Evolutionary conservation across 2,797 vertebrate species (phyloP), one percentile per base, ranked within the genome.

Genomic region (Sus cebifrons): DNA sequence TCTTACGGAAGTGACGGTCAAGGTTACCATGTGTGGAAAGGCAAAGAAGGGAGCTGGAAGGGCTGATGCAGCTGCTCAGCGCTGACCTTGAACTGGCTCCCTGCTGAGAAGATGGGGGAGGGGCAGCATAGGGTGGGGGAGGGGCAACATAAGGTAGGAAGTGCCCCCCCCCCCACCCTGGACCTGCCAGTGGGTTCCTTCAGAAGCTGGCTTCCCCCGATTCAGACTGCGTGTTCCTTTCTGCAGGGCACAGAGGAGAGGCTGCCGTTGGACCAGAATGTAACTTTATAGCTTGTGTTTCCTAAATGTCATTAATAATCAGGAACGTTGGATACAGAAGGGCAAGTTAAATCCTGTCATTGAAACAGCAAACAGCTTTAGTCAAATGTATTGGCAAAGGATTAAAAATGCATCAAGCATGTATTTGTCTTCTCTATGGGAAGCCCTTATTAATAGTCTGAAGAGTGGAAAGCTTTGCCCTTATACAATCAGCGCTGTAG

Each of bases 341-440:
- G 98, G 98, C 98, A 98, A 98, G 98, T 98, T 99, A 98, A 99
- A 99, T 99, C 98, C 98, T 98, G 98, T 98, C 98, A 99, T 98
- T 98, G 99, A 99, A 98, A 99, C 98, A 98, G 98, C 98, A 99
- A 99, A 99, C 99, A 99, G 98, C 98, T 99, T 99, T 98, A 99
- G 98, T 98, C 98, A 98, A 99, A 99, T 98, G 98, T 99, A 99
- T 99, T 99, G 98, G 98, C 98, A 98, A 98, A 99, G 98, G 99
- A 99, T 99, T 99, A 99, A 99, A 99, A 99, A 98, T 98, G 98
- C 98, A 99, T 98, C 99, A 98, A 98, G 98, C 98, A 98, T 98
- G 98, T 99, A 98, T 99, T 99, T 99, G 98, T 98, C 99, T 99
- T 99, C 99, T 98, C 99, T 96, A 98, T 98, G 98, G 99, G 98